Evolutionary conservation across 2,113 vertebrate species (phyloP).

Genomic region (Ammospiza caudacuta): DNA sequence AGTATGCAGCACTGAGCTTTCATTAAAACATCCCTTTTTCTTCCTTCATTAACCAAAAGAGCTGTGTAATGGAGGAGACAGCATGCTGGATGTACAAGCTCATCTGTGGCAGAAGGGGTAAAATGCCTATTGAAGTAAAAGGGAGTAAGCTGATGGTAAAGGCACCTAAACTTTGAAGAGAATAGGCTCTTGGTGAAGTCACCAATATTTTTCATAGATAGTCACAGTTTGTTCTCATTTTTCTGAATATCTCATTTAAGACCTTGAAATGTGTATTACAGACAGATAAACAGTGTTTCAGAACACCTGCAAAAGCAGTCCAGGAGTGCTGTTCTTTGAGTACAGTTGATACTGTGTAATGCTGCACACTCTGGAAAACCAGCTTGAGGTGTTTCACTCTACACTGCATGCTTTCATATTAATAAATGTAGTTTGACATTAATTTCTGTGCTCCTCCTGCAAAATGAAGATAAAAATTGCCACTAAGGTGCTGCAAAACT

Average conservation of each 20-base stretch:
- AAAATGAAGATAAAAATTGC: neutral
- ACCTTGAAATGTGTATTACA: neutral
- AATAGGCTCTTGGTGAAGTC: neutral
- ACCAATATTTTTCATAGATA: neutral
- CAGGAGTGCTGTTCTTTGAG: neutral
- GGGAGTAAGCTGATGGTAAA: neutral
- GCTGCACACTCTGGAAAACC: neutral
- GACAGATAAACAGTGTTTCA: neutral
- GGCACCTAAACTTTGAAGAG: neutral
- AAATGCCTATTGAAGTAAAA: neutral
- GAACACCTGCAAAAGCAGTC: neutral
- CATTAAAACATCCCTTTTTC: neutral
- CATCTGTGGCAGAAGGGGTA: neutral
- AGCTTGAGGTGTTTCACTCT: neutral
- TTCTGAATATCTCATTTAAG: neutral
- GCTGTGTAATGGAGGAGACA: neutral
- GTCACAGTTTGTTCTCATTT: neutral
- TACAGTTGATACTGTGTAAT: neutral
- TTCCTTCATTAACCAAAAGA: neutral
- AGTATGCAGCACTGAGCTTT: neutral
- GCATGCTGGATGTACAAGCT: neutral
- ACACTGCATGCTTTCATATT: neutral
- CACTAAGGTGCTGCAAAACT: conserved; percentile 21
- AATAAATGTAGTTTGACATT: neutral
- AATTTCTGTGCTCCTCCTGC: neutral